These are phyloP conservation scores for Amorpha juglandis DNA, from an alignment of 2,888 invertebrate species.

Conservation along the genomic window DNA sequence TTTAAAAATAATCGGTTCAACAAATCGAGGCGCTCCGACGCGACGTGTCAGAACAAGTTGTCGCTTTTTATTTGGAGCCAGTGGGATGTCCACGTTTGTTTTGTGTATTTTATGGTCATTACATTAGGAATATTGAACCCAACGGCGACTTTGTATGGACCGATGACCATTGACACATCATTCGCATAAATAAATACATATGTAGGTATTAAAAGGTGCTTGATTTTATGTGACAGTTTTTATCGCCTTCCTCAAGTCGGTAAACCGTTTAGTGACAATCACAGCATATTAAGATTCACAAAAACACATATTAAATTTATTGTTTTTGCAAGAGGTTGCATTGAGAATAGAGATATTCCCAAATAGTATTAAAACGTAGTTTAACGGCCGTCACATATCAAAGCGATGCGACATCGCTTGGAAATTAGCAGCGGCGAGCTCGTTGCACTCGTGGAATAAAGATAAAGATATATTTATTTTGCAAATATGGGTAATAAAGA, in stretches of 20 bases:
- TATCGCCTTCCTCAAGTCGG: background rate
- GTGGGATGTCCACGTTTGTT: slow-evolving; percentile 73
- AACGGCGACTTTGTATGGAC: slow-evolving; percentile 58
- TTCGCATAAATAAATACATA: slow-evolving; percentile 29
- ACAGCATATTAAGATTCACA: slow-evolving; percentile 4
- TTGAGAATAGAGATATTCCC: background rate
- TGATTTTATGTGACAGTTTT: background rate
- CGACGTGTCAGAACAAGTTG: slow-evolving; percentile 77
- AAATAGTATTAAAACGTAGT: too few species aligned
- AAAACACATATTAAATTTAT: background rate
- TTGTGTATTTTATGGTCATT: slow-evolving; percentile 77
- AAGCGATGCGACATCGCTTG: background rate
- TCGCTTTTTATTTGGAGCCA: slow-evolving; percentile 66
- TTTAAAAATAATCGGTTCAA: slow-evolving; percentile 71
- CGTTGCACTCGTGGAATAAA: too few species aligned
- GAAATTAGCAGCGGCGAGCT: too few species aligned
- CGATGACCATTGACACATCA: slow-evolving; percentile 63
- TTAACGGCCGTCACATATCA: background rate
- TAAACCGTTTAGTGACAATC: slow-evolving; percentile 2
- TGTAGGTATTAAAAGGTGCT: background rate
- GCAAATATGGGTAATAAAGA: too few species aligned
- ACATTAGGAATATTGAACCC: slow-evolving; percentile 64
- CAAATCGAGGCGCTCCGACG: slow-evolving; percentile 76
- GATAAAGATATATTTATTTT: too few species aligned
- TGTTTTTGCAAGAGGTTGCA: background rate